A percentile compares a stretch with the other conserved stretches of the same genome.
Evolutionary conservation across 1,140 invertebrate genomes (phyloP).

Genomic region (Nomia melanderi): DNA sequence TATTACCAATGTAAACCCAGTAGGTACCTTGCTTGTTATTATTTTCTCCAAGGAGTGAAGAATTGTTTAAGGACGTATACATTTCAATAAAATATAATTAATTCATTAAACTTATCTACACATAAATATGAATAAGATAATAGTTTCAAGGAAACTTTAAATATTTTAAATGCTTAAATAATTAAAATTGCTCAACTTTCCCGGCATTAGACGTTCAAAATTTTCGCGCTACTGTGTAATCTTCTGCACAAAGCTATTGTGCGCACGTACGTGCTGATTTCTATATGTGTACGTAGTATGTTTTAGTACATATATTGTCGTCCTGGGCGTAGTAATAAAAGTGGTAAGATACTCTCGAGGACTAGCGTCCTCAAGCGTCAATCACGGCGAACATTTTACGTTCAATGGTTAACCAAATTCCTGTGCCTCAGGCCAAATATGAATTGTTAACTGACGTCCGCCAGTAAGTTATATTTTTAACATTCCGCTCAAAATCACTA

Average conservation of each 20-base stretch:
- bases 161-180: not conserved
- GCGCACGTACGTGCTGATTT: not conserved
- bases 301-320: not conserved
- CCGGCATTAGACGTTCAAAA: not conserved
- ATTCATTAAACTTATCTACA: no score
- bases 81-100: no score
- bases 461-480: conserved; percentile 62
- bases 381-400: conserved; percentile 30
- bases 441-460: conserved; percentile 67
- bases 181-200: not conserved
- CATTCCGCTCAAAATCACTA: not conserved
- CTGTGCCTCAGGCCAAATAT: conserved; percentile 69
- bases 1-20: no score
- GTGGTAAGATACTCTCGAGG: conserved; percentile 23
- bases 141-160: not conserved
- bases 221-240: not conserved
- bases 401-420: conserved; percentile 73
- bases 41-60: no score
- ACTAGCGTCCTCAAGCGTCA: conserved; percentile 41
- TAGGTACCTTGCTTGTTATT: no score
- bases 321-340: conserved; percentile 40
- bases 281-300: not conserved
- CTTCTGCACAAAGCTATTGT: not conserved
- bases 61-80: no score
- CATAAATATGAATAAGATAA: no score